Evolutionary conservation across 2,113 vertebrate genomes (phyloP).

Genomic region (Plecturocebus donacophilus): DNA sequence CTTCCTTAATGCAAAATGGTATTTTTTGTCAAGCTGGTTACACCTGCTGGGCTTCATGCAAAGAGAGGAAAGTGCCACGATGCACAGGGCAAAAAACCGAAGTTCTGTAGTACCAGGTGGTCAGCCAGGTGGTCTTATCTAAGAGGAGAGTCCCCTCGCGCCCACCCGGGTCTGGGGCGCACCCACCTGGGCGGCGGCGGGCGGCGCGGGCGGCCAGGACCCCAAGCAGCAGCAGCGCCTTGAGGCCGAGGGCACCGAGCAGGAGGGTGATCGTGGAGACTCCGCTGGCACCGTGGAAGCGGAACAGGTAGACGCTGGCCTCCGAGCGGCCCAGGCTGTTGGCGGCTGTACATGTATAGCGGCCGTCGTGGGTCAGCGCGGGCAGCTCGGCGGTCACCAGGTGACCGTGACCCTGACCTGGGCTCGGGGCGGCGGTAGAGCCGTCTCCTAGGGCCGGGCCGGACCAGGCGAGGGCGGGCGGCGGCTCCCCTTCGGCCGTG

Average conservation of each 20-base stretch:
- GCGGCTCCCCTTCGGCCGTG: conserved; percentile 91
- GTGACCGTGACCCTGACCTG: conserved; percentile 66
- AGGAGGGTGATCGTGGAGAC: conserved; percentile 61
- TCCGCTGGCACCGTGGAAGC: conserved; percentile 64
- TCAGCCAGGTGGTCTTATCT: neutral
- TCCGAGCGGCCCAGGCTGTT: conserved; percentile 84
- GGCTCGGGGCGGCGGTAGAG: neutral
- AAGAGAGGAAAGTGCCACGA: neutral
- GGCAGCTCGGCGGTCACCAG: conserved; percentile 88
- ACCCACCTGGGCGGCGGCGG: conserved; percentile 67
- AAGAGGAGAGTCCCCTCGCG: neutral
- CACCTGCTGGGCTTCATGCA: neutral
- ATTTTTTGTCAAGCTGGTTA: neutral
- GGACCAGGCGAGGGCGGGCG: conserved; percentile 88
- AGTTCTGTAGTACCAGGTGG: no score
- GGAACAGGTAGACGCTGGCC: conserved; percentile 86
- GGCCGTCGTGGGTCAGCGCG: conserved; percentile 86
- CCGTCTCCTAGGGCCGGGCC: conserved; percentile 75
- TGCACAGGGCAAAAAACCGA: neutral
- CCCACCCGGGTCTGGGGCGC: neutral
- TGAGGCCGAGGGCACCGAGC: conserved; percentile 76
- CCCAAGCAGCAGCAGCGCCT: conserved; percentile 79
- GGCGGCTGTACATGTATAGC: conserved; percentile 91
- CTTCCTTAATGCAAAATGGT: neutral
- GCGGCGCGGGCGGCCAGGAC: conserved; percentile 35